phyloP scores from a whole-genome alignment of 2,113 vertebrate species.

The Anolis sagrei region DNA sequence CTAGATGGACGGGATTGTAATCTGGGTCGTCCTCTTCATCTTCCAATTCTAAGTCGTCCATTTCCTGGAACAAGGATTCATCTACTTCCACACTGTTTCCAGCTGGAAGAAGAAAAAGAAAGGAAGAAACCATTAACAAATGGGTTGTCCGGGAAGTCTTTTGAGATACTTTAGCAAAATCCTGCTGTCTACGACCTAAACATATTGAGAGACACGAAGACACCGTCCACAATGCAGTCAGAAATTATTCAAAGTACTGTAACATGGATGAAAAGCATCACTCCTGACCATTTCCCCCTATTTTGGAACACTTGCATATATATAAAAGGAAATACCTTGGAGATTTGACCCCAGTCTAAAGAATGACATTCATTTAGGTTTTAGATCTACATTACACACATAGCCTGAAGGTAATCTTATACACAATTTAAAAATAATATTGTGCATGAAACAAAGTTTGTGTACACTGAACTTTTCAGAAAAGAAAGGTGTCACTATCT shows the following conservation, averaged over 20 bases:
- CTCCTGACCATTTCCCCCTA: not conserved
- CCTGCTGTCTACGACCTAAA: not conserved
- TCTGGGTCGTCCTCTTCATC: slow-evolving; percentile 94
- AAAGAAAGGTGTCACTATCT: too few relatives aligned
- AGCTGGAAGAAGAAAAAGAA: slow-evolving; percentile 65
- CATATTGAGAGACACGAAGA: too few relatives aligned
- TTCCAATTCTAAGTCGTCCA: slow-evolving; percentile 94
- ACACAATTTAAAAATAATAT: too few relatives aligned
- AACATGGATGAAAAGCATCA: not conserved
- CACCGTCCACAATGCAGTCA: not conserved
- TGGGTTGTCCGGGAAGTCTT: not conserved
- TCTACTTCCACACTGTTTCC: slow-evolving; percentile 97
- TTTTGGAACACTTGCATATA: too few relatives aligned
- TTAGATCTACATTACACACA: too few relatives aligned
- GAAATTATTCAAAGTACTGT: not conserved
- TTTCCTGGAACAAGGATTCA: slow-evolving; percentile 97
- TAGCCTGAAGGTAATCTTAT: too few relatives aligned
- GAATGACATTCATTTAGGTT: too few relatives aligned
- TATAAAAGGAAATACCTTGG: too few relatives aligned
- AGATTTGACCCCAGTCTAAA: too few relatives aligned
- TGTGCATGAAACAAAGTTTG: too few relatives aligned
- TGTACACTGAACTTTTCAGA: too few relatives aligned
- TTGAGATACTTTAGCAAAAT: not conserved
- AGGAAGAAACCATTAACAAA: slow-evolving; percentile 3
- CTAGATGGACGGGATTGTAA: slow-evolving; percentile 89